Percentiles rank a stretch among this genome's conserved stretches.
Conservation (phyloP, 2,888 invertebrate species). For the Matsumyia berberina region DNA sequence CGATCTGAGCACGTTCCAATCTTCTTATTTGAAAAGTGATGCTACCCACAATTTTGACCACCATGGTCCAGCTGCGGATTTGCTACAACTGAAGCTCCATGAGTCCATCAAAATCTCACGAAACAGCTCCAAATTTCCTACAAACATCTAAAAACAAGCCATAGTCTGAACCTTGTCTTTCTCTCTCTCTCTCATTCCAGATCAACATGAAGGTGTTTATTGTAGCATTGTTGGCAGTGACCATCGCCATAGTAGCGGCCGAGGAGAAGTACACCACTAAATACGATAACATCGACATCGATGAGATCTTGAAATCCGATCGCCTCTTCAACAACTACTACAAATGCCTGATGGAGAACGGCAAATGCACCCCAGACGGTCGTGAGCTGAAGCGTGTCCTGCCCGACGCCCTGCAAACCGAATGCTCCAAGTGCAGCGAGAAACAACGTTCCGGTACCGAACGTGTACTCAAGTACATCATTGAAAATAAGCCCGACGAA, state of each 20-base stretch:
- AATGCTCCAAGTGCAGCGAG: conserved; percentile 89
- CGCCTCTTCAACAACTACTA: conserved; percentile 87
- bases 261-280: conserved; percentile 87
- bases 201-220: conserved; percentile 84
- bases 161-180: background rate
- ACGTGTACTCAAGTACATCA: conserved; percentile 88
- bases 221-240: conserved; percentile 83
- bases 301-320: conserved; percentile 88
- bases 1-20: no score
- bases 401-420: conserved; percentile 89
- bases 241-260: conserved; percentile 83
- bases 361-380: conserved; percentile 88
- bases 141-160: background rate
- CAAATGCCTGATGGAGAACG: conserved; percentile 87
- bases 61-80: no score
- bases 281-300: conserved; percentile 88
- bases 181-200: conserved; percentile 15
- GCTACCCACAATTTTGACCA: no score
- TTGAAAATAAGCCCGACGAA: conserved; percentile 87
- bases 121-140: no score
- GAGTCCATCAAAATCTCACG: no score
- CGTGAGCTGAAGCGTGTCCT: conserved; percentile 89
- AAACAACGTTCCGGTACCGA: conserved; percentile 87
- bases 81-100: no score
- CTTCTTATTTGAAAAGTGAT: no score